Evolutionary conservation across 2,888 invertebrate species (phyloP).

Genomic region (Drosophila engyochracea): DNA sequence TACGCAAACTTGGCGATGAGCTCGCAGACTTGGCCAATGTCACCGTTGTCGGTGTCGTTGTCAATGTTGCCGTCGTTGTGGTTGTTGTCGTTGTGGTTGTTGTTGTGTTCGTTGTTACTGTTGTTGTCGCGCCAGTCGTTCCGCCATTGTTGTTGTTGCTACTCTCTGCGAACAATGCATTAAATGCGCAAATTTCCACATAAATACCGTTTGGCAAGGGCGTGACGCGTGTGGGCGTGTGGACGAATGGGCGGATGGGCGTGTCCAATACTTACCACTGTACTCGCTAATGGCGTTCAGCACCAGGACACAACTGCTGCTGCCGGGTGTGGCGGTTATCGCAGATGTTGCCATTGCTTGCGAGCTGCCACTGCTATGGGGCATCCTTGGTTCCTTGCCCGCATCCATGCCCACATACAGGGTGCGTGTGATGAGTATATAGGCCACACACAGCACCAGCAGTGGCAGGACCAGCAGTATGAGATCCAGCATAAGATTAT

Average conservation of each 20-base stretch:
- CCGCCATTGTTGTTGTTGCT: conserved; percentile 62
- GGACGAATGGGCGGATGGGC: neutral
- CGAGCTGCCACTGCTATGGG: conserved; percentile 5
- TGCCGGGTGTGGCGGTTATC: conserved; percentile 39
- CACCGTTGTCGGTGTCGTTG: conserved; percentile 51
- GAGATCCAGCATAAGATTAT: conserved; percentile 88
- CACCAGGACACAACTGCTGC: conserved; percentile 64
- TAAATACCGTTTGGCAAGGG: neutral
- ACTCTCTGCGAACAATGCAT: conserved; percentile 34
- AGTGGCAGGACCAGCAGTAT: conserved; percentile 89
- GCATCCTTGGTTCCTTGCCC: conserved; percentile 74
- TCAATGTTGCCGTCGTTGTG: conserved; percentile 50
- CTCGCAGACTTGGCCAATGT: conserved; percentile 47
- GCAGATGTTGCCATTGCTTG: conserved; percentile 29
- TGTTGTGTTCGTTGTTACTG: conserved; percentile 28
- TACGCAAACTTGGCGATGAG: conserved; percentile 62
- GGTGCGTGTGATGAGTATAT: conserved; percentile 86
- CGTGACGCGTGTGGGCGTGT: neutral
- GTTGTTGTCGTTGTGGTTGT: conserved; percentile 35
- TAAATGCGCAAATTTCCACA: neutral
- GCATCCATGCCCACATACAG: conserved; percentile 82
- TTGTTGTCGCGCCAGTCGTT: conserved; percentile 23
- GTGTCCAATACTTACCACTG: conserved; percentile 47
- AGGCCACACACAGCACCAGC: conserved; percentile 88
- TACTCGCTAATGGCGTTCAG: conserved; percentile 53